Percentiles rank a stretch among this genome's conserved stretches.
Conservation (phyloP, 2,797 vertebrate species). For the Rhinogobio ventralis region DNA sequence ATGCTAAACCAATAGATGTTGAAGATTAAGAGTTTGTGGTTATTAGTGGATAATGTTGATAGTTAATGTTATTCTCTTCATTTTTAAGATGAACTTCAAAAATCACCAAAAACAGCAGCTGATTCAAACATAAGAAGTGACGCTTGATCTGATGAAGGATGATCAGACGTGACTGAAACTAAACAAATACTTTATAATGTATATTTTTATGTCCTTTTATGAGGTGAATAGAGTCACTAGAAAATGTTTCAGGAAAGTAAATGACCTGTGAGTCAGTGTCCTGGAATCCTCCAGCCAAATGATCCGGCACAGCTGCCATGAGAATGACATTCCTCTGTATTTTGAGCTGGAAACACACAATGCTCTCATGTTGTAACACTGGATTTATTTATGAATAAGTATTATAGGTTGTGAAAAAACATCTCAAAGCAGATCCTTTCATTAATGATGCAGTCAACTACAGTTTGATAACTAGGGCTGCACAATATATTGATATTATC, state of each 20-base stretch:
- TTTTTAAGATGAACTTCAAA: no score
- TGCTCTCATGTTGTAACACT: background rate
- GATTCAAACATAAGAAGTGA: background rate
- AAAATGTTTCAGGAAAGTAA: background rate
- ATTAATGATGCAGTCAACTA: no score
- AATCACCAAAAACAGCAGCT: no score
- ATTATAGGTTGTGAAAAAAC: no score
- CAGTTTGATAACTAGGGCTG: no score
- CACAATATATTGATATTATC: no score
- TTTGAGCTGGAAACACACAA: background rate
- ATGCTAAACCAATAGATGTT: no score
- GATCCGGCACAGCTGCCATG: no score
- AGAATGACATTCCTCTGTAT: background rate
- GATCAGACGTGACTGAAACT: background rate
- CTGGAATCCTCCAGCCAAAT: rapidly evolving
- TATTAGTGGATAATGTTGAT: background rate
- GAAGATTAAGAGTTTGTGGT: background rate
- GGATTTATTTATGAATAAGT: no score
- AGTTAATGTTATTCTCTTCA: no score
- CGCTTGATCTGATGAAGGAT: background rate
- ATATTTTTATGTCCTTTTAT: background rate
- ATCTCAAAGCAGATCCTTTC: no score
- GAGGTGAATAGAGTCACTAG: background rate
- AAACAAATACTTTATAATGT: background rate
- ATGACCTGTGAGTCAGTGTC: background rate